A percentile compares a stretch with the other conserved stretches of the same genome.
phyloP scores from a whole-genome alignment of 2,888 invertebrate genomes.

The Hedya salicella region DNA sequence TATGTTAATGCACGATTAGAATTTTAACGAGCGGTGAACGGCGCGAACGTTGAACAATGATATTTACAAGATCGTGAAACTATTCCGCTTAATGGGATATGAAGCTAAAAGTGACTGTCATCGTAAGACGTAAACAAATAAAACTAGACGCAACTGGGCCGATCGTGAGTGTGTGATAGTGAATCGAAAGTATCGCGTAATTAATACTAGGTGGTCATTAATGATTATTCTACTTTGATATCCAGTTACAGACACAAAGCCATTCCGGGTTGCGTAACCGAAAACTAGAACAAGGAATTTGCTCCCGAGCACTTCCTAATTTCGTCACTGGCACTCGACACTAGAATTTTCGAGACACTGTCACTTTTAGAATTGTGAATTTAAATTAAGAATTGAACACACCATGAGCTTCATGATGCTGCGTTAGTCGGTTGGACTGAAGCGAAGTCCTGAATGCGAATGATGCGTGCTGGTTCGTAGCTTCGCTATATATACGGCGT shows the following conservation, averaged over 20 bases:
- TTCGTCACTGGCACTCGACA: slow-evolving; percentile 33
- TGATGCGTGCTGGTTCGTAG: slow-evolving; percentile 77
- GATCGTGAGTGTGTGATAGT: slow-evolving; percentile 51
- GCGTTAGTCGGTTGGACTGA: slow-evolving; percentile 82
- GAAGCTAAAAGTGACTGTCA: slow-evolving; percentile 34
- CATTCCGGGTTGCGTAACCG: slow-evolving; percentile 68
- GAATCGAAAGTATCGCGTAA: slow-evolving; percentile 63
- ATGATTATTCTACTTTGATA: slow-evolving; percentile 60
- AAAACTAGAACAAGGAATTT: slow-evolving; percentile 59
- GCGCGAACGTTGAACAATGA: slow-evolving; percentile 10
- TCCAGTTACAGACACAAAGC: slow-evolving; percentile 59
- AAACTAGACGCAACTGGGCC: slow-evolving; percentile 52
- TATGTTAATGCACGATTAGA: slow-evolving; percentile 33
- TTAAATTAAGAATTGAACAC: slow-evolving; percentile 60
- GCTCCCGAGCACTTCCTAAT: slow-evolving; percentile 50
- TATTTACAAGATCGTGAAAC: slow-evolving; percentile 18
- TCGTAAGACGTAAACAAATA: slow-evolving; percentile 39
- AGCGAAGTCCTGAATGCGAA: slow-evolving; percentile 84
- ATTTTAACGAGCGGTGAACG: slow-evolving; percentile 14
- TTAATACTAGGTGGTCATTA: slow-evolving; percentile 62
- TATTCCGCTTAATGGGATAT: neutral
- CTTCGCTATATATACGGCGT: slow-evolving; percentile 81
- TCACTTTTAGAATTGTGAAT: slow-evolving; percentile 55
- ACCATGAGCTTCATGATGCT: slow-evolving; percentile 85
- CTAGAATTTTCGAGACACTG: slow-evolving; percentile 51